Percentiles rank a stretch among this genome's conserved stretches.
These are phyloP conservation scores for Clarias batrachus DNA, from an alignment of 2,113 vertebrate species.

Conservation along the genomic window DNA sequence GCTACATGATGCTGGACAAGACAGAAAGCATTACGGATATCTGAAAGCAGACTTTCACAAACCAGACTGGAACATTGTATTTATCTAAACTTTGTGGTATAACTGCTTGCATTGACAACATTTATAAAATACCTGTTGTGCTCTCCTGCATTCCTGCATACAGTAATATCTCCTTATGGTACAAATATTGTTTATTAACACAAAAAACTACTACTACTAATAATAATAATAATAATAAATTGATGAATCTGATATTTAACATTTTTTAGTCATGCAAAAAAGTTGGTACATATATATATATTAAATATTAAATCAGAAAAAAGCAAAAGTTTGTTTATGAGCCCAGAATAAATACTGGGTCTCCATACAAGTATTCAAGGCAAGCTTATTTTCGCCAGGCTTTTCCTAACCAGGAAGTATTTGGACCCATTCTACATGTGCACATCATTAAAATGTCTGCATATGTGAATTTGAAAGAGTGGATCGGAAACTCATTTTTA, in stretches of 20 bases:
- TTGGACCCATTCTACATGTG: constrained; percentile 29
- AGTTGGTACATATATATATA: background rate
- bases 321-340: background rate
- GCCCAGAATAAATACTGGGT: background rate
- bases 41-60: background rate
- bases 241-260: background rate
- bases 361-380: background rate
- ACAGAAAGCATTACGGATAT: no score
- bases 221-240: background rate
- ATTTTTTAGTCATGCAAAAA: background rate
- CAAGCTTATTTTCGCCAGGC: background rate
- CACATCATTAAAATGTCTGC: constrained; percentile 36
- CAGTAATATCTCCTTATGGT: background rate
- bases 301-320: background rate
- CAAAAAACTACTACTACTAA: background rate
- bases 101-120: background rate
- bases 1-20: background rate
- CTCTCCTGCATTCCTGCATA: background rate
- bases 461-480: constrained; percentile 36
- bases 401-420: constrained; percentile 9
- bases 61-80: background rate
- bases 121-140: background rate
- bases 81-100: background rate
- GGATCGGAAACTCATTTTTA: constrained; percentile 43
- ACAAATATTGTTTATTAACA: background rate